phyloP scores from a whole-genome alignment of 2,113 vertebrate species.

The Tapirus terrestris region DNA sequence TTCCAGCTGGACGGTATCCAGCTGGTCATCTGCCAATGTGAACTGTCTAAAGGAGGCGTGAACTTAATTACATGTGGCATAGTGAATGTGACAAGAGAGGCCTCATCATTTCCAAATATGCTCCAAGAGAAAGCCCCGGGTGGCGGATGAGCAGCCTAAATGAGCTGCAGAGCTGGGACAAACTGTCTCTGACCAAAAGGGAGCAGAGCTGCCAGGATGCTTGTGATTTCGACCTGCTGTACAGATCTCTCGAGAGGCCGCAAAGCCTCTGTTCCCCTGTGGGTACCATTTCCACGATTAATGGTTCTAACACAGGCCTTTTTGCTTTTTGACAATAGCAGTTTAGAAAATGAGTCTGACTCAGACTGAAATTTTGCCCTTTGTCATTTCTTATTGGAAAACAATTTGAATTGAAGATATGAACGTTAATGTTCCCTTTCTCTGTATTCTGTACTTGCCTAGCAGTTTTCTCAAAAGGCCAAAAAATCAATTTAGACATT shows the following conservation, averaged over 20 bases:
- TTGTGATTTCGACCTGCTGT: neutral
- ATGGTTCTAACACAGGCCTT: neutral
- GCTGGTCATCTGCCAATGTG: constrained; percentile 69
- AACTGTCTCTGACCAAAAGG: neutral
- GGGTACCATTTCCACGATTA: neutral
- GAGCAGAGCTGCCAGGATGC: neutral
- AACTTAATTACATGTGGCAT: constrained; percentile 68
- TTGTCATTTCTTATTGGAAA: neutral
- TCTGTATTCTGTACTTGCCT: neutral
- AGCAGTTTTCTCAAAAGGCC: neutral
- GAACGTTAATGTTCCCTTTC: neutral
- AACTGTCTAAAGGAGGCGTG: constrained; percentile 72
- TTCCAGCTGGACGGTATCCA: constrained; percentile 38
- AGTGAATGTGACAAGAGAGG: constrained; percentile 53
- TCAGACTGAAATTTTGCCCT: neutral
- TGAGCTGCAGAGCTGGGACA: neutral
- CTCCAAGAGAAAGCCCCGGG: neutral
- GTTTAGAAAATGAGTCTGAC: neutral
- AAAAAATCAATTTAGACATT: constrained; percentile 14
- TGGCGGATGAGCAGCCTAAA: constrained; percentile 31
- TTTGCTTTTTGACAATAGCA: neutral
- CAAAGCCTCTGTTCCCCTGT: neutral
- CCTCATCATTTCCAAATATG: constrained; percentile 43
- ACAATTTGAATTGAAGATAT: neutral
- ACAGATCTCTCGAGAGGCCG: neutral